These are phyloP conservation scores for Eupithecia subfuscata DNA, from an alignment of 2,888 invertebrate genomes.

Conservation along the genomic window DNA sequence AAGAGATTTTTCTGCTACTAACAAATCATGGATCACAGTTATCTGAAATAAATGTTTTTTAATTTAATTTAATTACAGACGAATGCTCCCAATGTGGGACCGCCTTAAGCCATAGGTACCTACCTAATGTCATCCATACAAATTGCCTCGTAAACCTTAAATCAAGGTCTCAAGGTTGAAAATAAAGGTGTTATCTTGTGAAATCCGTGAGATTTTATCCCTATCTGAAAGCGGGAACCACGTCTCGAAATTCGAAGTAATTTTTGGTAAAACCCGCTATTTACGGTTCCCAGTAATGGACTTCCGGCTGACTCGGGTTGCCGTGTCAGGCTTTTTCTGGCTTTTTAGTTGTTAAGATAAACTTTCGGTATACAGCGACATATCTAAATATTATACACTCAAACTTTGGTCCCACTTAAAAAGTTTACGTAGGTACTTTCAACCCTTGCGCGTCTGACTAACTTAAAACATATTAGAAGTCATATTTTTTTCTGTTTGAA, in stretches of 20 bases:
- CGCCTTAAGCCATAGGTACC: neutral
- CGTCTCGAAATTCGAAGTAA: slow-evolving; percentile 9
- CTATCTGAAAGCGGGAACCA: neutral
- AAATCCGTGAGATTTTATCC: slow-evolving; percentile 12
- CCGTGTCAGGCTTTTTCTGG: neutral
- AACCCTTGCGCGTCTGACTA: neutral
- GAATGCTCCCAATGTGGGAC: neutral
- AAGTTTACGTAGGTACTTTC: neutral
- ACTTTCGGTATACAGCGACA: neutral
- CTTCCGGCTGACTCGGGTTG: neutral
- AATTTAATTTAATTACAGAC: no score
- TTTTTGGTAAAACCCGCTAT: slow-evolving; percentile 9
- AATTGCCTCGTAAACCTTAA: slow-evolving; percentile 13
- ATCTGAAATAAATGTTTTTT: no score
- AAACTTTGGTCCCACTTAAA: neutral
- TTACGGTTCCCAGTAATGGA: slow-evolving; percentile 7
- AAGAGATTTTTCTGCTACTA: no score
- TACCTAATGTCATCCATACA: neutral
- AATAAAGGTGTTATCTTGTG: slow-evolving; percentile 10
- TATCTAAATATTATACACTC: neutral
- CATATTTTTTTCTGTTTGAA: no score
- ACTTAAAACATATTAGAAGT: neutral
- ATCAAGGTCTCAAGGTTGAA: slow-evolving; percentile 4
- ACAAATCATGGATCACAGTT: no score
- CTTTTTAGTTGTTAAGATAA: neutral